Percentiles rank a stretch among this genome's conserved stretches.
phyloP scores from a whole-genome alignment of 2,113 vertebrate genomes.

The Chaetodon auriga region DNA sequence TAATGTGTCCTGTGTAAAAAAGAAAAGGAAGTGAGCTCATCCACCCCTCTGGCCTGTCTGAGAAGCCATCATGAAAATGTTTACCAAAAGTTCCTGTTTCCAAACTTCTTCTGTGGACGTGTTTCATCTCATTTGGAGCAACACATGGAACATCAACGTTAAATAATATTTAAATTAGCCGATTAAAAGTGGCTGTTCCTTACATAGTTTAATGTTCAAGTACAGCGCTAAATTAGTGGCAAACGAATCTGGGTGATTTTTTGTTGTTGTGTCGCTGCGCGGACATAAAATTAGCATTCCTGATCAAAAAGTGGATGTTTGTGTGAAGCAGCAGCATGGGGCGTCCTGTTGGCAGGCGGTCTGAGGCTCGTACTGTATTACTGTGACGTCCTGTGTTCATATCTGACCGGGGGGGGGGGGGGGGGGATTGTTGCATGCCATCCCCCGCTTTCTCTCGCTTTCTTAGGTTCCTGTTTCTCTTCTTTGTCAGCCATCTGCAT shows the following conservation, averaged over 20 bases:
- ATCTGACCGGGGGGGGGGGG: neutral
- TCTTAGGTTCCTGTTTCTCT: neutral
- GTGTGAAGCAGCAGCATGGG: neutral
- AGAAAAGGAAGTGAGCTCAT: constrained; percentile 62
- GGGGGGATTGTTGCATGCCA: neutral
- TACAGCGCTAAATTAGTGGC: neutral
- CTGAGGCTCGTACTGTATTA: neutral
- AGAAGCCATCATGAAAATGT: constrained; percentile 8
- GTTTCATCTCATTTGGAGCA: neutral
- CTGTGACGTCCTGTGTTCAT: neutral
- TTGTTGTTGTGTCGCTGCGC: neutral
- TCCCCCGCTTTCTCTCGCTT: neutral
- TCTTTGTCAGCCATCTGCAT: neutral
- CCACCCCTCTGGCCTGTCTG: constrained; percentile 48
- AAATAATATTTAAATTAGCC: neutral
- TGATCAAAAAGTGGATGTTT: constrained; percentile 21
- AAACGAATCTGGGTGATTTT: neutral
- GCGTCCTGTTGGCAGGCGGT: constrained; percentile 6
- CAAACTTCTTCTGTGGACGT: neutral
- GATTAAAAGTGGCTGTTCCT: neutral
- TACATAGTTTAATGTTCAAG: neutral
- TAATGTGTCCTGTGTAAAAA: constrained; percentile 50
- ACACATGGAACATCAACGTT: neutral
- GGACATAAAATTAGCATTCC: constrained; percentile 5
- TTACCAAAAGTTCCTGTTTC: constrained; percentile 14